A percentile compares a stretch with the other conserved stretches of the same genome.
These are phyloP conservation scores for Cataglyphis altisquamis DNA, from an alignment of 2,888 invertebrate species.

Conservation along the genomic window DNA sequence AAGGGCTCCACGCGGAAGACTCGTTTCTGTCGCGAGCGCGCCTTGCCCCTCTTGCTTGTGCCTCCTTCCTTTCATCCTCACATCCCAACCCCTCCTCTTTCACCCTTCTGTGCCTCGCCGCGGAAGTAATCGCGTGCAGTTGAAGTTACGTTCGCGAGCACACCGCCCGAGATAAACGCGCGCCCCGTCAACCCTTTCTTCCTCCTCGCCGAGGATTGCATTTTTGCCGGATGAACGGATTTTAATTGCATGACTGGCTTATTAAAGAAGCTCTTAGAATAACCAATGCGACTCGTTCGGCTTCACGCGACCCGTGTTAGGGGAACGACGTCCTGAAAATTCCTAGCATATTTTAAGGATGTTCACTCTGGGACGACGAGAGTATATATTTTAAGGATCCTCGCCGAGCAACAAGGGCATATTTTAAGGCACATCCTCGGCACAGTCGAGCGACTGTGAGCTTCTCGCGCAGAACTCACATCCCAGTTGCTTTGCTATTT, in stretches of 20 bases:
- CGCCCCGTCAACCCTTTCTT: constrained; percentile 28
- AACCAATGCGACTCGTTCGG: neutral
- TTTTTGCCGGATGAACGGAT: constrained; percentile 51
- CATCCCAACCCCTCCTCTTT: neutral
- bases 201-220: constrained; percentile 2
- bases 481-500: neutral
- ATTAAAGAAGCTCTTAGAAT: constrained; percentile 15
- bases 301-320: neutral
- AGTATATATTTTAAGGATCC: constrained; percentile 27
- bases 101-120: neutral
- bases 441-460: neutral
- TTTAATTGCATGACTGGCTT: constrained; percentile 53
- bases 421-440: constrained; percentile 7
- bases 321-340: constrained; percentile 26
- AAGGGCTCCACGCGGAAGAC: constrained; percentile 42
- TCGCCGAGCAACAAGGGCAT: constrained; percentile 17
- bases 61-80: neutral
- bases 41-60: neutral
- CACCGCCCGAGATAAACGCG: constrained; percentile 14
- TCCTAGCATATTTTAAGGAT: constrained; percentile 12
- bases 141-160: constrained; percentile 26
- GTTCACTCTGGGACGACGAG: neutral
- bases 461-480: neutral
- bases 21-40: constrained; percentile 12
- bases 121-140: constrained; percentile 63